Evolutionary conservation across 2,797 vertebrate genomes (phyloP).

Genomic region (Trichosurus vulpecula): DNA sequence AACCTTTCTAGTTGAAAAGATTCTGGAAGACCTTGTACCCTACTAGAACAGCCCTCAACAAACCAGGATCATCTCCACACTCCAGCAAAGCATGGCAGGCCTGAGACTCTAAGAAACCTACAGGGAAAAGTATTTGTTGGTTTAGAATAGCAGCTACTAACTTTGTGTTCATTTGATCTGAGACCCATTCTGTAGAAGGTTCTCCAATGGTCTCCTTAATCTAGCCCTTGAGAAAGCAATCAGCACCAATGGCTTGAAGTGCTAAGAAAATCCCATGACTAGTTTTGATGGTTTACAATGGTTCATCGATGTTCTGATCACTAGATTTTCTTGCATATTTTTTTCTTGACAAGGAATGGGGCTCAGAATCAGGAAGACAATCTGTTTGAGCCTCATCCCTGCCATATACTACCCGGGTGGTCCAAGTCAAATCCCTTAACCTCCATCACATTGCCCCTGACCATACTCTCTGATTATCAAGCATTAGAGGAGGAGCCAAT

Average conservation of each 20-base stretch:
- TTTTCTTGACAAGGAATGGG: not conserved
- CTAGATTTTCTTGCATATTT: not conserved
- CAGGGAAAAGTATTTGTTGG: not conserved
- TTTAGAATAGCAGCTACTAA: not conserved
- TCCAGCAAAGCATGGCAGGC: not conserved
- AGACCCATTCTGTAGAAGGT: not conserved
- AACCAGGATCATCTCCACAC: not conserved
- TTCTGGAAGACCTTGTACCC: not conserved
- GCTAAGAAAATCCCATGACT: not conserved
- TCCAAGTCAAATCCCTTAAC: not conserved
- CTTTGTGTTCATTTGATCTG: not conserved
- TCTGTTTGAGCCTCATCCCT: not conserved
- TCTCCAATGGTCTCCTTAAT: not conserved
- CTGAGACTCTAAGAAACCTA: not conserved
- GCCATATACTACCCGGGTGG: not conserved
- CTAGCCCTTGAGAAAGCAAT: not conserved
- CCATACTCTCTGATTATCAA: not conserved
- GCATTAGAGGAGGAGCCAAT: no score
- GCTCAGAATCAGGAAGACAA: not conserved
- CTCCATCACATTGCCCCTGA: not conserved
- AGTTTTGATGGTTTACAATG: not conserved
- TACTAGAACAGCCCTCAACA: not conserved
- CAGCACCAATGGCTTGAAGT: not conserved
- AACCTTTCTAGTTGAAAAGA: not conserved
- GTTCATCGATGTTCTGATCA: not conserved